A percentile compares a stretch with the other conserved stretches of the same genome.
Conservation (phyloP, 2,888 invertebrate genomes). For the Lysandra bellargus region DNA sequence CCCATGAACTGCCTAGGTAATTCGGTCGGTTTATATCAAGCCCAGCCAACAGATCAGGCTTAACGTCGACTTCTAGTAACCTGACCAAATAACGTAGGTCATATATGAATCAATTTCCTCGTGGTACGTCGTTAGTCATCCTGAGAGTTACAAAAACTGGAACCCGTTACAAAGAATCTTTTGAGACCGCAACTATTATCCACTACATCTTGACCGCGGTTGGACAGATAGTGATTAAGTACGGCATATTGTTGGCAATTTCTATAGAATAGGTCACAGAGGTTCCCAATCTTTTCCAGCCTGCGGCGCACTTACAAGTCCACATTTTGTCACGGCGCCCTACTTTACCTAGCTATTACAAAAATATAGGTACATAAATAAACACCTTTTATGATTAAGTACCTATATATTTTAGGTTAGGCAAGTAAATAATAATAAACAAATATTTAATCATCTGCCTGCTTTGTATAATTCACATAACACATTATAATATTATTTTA, state of each 20-base stretch:
- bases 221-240: slow-evolving; percentile 1
- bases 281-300: too few relatives aligned
- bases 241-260: not conserved
- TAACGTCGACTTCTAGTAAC: not conserved
- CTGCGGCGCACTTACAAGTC: too few relatives aligned
- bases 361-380: too few relatives aligned
- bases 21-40: not conserved
- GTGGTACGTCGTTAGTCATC: slow-evolving; percentile 7
- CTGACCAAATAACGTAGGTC: not conserved
- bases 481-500: too few relatives aligned
- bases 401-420: too few relatives aligned
- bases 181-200: slow-evolving; percentile 12
- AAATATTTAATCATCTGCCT: too few relatives aligned
- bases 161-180: slow-evolving; percentile 1
- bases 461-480: too few relatives aligned
- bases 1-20: not conserved
- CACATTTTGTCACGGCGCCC: too few relatives aligned
- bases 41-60: not conserved
- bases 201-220: not conserved
- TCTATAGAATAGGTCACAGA: not conserved
- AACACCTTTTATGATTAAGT: too few relatives aligned
- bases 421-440: too few relatives aligned
- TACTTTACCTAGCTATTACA: too few relatives aligned
- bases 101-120: not conserved
- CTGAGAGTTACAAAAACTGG: not conserved